A percentile compares a stretch with the other conserved stretches of the same genome.
Evolutionary conservation across 1,140 invertebrate genomes (phyloP).

Genomic region (Drosophila pseudoobscura): DNA sequence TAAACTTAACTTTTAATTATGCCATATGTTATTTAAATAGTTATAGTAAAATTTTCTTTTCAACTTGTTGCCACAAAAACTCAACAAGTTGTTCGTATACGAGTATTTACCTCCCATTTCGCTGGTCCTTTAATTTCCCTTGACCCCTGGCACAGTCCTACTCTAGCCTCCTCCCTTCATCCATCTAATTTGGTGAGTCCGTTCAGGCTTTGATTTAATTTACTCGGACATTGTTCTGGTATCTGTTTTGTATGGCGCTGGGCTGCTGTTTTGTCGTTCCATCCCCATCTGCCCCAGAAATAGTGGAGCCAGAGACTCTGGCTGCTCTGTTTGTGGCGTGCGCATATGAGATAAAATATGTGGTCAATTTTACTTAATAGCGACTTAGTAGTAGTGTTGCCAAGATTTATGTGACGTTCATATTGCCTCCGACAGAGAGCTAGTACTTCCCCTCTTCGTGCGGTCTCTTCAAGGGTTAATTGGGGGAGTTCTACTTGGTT

Average conservation of each 20-base stretch:
- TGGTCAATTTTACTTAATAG: slow-evolving; percentile 82
- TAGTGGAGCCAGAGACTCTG: no score
- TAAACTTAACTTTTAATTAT: no score
- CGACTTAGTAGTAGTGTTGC: slow-evolving; percentile 78
- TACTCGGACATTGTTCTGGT: slow-evolving; percentile 37
- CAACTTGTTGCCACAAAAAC: no score
- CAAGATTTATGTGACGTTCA: slow-evolving; percentile 81
- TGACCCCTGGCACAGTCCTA: not conserved
- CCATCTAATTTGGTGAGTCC: slow-evolving; percentile 30
- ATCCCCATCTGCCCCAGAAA: not conserved
- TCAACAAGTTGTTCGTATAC: no score
- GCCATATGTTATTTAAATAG: no score
- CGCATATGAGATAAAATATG: slow-evolving; percentile 78
- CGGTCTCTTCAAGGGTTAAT: slow-evolving; percentile 59
- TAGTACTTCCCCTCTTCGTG: slow-evolving; percentile 22
- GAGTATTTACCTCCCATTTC: no score
- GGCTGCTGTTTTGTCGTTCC: not conserved
- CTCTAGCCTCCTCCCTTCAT: not conserved
- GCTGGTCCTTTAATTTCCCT: not conserved
- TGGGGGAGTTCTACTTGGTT: slow-evolving; percentile 22
- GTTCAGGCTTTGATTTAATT: slow-evolving; percentile 40
- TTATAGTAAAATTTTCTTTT: no score
- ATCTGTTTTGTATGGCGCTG: not conserved
- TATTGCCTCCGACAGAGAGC: slow-evolving; percentile 55
- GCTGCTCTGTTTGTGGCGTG: slow-evolving; percentile 49